Percentiles rank a stretch among this genome's conserved stretches.
phyloP scores from a whole-genome alignment of 2,113 vertebrate genomes.

The Eublepharis macularius region DNA sequence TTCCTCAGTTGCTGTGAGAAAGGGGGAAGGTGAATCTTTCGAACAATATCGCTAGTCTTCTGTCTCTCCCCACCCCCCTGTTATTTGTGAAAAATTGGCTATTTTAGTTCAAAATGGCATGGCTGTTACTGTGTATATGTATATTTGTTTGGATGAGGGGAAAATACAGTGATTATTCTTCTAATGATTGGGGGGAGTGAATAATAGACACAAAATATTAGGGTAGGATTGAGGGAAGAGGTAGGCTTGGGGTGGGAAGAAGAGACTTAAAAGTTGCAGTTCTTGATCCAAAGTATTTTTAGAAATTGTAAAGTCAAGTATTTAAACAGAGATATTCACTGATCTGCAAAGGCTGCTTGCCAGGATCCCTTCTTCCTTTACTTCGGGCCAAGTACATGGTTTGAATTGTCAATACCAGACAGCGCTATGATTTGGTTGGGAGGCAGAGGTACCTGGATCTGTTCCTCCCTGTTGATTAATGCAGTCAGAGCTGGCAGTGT shows the following conservation, averaged over 20 bases:
- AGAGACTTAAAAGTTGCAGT: neutral
- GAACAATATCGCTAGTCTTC: neutral
- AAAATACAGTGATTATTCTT: neutral
- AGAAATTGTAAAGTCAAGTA: neutral
- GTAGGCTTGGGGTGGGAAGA: neutral
- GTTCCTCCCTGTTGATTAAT: neutral
- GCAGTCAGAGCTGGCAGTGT: neutral
- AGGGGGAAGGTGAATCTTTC: neutral
- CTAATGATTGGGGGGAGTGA: neutral
- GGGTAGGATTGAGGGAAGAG: neutral
- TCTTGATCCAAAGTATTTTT: neutral
- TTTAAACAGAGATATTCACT: neutral
- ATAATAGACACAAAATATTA: neutral
- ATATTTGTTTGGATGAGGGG: neutral
- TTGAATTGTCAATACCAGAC: neutral
- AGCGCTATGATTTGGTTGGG: neutral
- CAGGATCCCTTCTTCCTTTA: neutral
- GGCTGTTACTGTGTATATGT: neutral
- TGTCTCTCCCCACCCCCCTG: too few relatives aligned
- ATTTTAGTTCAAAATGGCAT: neutral
- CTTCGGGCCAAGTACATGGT: neutral
- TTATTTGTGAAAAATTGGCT: too few relatives aligned
- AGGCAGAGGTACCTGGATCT: neutral
- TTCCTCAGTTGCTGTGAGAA: neutral
- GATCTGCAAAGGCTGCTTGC: neutral